Percentiles rank a stretch among this genome's conserved stretches.
These are phyloP conservation scores for Drosophila kanapiae DNA, from an alignment of 1,140 invertebrate species.

Conservation along the genomic window DNA sequence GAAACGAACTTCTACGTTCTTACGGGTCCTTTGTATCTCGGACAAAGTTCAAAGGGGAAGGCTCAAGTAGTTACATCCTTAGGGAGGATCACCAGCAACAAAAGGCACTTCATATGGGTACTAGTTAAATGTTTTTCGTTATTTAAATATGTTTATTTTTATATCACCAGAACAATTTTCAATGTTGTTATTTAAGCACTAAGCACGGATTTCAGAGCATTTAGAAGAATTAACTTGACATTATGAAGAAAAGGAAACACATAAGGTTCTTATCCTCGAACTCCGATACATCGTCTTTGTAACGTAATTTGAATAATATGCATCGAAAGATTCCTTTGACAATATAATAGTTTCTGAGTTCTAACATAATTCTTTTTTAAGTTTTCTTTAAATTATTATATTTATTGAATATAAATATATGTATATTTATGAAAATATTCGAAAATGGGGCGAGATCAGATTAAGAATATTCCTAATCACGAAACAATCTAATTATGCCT, in stretches of 20 bases:
- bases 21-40: constrained; percentile 62
- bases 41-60: constrained; percentile 4
- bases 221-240: neutral
- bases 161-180: neutral
- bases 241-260: no score
- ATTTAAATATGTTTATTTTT: neutral
- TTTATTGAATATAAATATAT: neutral
- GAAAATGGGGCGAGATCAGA: neutral
- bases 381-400: no score
- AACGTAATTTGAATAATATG: no score
- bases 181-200: neutral
- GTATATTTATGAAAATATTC: neutral
- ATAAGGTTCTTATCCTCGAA: no score
- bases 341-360: no score
- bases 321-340: no score
- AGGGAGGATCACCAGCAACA: constrained; percentile 21
- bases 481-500: constrained; percentile 3
- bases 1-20: constrained; percentile 38
- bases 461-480: neutral
- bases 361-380: no score
- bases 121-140: neutral
- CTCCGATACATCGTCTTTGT: no score
- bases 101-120: constrained; percentile 21
- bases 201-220: neutral
- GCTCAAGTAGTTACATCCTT: constrained; percentile 71